Conservation (phyloP, 2,113 vertebrate species). For the Chionodraco myersi region DNA sequence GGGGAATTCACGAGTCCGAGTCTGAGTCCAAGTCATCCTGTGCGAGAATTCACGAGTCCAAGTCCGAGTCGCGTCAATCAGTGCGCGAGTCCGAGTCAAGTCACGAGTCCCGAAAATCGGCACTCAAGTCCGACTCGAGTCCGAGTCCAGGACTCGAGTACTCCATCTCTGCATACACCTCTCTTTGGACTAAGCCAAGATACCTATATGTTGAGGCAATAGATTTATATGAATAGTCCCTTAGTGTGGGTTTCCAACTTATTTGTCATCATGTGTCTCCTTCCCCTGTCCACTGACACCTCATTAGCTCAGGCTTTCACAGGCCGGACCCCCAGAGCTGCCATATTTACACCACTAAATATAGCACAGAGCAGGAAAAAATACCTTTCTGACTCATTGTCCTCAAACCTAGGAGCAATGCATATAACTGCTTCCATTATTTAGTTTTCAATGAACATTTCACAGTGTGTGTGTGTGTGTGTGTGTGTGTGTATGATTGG, state of each 20-base stretch:
- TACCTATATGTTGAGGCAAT: conserved; percentile 40
- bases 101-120: no score
- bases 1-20: no score
- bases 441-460: conserved; percentile 3
- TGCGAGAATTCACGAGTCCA: no score
- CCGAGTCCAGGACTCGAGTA: no score
- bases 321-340: conserved; percentile 40
- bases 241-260: conserved; percentile 17
- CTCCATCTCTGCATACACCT: no score
- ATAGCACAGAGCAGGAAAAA: conserved; percentile 43
- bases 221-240: conserved; percentile 28
- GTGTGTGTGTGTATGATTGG: background rate
- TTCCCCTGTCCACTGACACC: conserved; percentile 45
- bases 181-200: conserved; percentile 14
- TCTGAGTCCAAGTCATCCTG: no score
- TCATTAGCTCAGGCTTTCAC: conserved; percentile 62
- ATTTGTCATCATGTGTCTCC: conserved; percentile 19
- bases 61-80: no score
- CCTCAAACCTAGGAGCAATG: conserved; percentile 15
- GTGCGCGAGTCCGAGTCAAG: no score
- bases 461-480: background rate
- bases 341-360: conserved; percentile 58
- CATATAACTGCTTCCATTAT: conserved; percentile 1
- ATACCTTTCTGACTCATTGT: conserved; percentile 13
- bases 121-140: no score